Evolutionary conservation across 2,797 vertebrate genomes (phyloP), one percentile per base, ranked within the genome.

Genomic region (Myripristis jacobus): DNA sequence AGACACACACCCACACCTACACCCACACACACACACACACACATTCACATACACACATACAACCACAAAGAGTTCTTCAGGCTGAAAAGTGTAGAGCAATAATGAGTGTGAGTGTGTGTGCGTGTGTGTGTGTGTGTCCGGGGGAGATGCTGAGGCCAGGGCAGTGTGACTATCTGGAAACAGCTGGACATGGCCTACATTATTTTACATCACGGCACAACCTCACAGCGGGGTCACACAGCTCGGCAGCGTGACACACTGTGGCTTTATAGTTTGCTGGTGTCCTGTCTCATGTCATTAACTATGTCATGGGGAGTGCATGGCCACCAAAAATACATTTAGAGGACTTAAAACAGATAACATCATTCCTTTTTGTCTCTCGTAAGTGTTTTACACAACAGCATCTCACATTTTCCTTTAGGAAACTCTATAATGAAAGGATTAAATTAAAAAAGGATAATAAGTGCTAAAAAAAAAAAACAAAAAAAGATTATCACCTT

Each of bases 121-220:
- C 31, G 58, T 38, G 53, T 67, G 51, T 27, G 60, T 44, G 57
- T 43, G 57, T 71, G 22, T 53, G 38, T 64, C 48, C 56, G 16
- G 56, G 60, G 70, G 73, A 66, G 54, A 56, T 8, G 62, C 63
- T 19, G 58, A 69, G 38, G 72, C 58, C 77, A 31, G 58, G 70
- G 48, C 62, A 22, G 57, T 12, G 47, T 19, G 72, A 67, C 29
- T 60, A 41, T 68, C 73, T 75, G 75, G 56, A 82, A 86, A 87
- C 82, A 86, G 83, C 84, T 85, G 79, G 75, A 88, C 44, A 36
- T 7, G 66, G 73, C 38, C 0, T 18, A 78, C 63, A 46, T 53
- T 36, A 36, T 11, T 36, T 36, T 36, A 36, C 34, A 36, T 36
- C 34, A 48, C 70, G 36, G 27, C 9, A 73, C 16, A 71, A 13